These are phyloP conservation scores for Vanacampus margaritifer DNA, from an alignment of 2,113 vertebrate species.

Conservation along the genomic window DNA sequence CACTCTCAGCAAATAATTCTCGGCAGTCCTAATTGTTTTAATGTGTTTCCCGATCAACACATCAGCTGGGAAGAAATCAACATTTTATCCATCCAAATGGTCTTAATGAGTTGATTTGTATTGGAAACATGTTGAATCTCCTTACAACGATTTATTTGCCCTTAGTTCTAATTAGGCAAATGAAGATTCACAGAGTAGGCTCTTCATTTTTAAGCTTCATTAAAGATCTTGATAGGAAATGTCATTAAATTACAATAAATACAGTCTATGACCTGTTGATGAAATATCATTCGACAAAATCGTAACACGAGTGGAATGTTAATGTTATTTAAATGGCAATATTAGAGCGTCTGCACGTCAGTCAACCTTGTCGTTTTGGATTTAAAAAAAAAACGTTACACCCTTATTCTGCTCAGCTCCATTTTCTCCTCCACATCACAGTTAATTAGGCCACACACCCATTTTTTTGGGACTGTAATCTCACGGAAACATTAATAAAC, in stretches of 20 bases:
- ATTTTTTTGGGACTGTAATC: slow-evolving; percentile 10
- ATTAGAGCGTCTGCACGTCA: background rate
- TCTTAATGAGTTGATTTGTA: background rate
- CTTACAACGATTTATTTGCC: slow-evolving; percentile 3
- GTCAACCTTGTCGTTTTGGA: background rate
- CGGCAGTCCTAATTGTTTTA: background rate
- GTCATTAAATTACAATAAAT: background rate
- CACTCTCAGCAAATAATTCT: background rate
- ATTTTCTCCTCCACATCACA: slow-evolving; percentile 10
- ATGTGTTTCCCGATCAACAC: background rate
- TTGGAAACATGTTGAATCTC: background rate
- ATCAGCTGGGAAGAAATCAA: background rate
- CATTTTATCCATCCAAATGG: background rate
- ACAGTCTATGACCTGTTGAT: background rate
- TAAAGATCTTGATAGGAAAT: slow-evolving; percentile 7
- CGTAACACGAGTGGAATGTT: background rate
- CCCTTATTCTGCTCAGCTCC: slow-evolving; percentile 3
- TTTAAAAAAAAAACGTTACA: background rate
- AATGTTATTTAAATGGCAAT: background rate
- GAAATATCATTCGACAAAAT: background rate
- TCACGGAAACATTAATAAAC: slow-evolving; percentile 20
- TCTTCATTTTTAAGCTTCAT: slow-evolving; percentile 21
- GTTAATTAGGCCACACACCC: slow-evolving; percentile 27
- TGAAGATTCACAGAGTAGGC: slow-evolving; percentile 22
- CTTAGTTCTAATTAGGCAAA: slow-evolving; percentile 23